Conservation (phyloP, 2,797 vertebrate genomes). For the Poeciliopsis turneri region DNA sequence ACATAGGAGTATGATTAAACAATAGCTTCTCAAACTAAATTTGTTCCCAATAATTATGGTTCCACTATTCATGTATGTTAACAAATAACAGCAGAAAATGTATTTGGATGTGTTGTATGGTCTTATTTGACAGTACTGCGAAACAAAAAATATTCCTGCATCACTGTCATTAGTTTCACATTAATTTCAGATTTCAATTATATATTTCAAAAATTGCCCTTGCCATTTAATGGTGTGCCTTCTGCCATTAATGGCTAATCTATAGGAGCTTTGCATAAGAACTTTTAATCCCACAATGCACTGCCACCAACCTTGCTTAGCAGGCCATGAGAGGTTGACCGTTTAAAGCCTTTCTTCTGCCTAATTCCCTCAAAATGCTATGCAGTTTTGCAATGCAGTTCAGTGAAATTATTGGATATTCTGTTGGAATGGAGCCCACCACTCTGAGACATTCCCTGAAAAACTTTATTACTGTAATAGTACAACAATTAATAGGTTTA, state of each 20-base stretch:
- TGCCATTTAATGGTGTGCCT: too few species aligned
- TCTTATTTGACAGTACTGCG: neutral
- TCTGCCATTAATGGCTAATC: neutral
- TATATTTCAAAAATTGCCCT: neutral
- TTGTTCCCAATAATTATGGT: slow-evolving; percentile 61
- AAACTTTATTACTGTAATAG: neutral
- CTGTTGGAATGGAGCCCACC: neutral
- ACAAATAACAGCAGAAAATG: slow-evolving; percentile 5
- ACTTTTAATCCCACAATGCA: neutral
- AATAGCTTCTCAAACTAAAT: slow-evolving; percentile 19
- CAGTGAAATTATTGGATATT: too few species aligned
- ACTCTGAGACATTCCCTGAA: neutral
- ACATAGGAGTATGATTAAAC: neutral
- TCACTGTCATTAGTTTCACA: neutral
- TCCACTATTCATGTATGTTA: slow-evolving; percentile 16
- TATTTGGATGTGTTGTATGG: neutral
- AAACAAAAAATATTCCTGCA: neutral
- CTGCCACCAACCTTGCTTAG: neutral
- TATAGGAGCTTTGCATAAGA: neutral
- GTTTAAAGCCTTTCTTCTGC: too few species aligned
- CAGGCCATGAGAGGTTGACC: too few species aligned
- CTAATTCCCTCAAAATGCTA: too few species aligned
- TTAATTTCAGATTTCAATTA: neutral
- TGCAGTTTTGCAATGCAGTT: too few species aligned
- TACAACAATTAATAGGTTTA: neutral